Evolutionary conservation across 2,113 vertebrate species (phyloP), one percentile per base, ranked within the genome.

Genomic region (Sula dactylatra): DNA sequence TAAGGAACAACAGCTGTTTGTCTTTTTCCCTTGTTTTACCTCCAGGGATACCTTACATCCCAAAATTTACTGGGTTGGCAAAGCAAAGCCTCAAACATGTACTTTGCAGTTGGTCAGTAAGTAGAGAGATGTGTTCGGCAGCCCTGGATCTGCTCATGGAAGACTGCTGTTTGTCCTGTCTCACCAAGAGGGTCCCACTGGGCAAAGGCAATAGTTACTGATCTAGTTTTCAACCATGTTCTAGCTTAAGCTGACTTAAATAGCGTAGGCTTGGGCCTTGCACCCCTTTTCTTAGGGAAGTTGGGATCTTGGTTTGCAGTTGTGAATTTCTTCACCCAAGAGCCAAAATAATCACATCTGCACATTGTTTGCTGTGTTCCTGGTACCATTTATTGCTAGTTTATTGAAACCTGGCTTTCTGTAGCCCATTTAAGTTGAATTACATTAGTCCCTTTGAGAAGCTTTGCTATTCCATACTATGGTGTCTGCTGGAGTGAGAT

Each of bases 61-160:
- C 32, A 0, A 0, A 4, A 5, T 34, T 14, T 31, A 0, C 7
- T 5, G 45, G 29, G 16, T 12, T 80, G 70, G 5, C 38, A 21
- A 8, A 59, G 55, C 40, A 31, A 17, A 79, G 31, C 11, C 55
- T 13, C 38, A 34, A 11, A 24, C 1, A 0, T 0, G 4, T 8
- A 2, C 13, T 40, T 18, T 62, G 64, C 44, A 34, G 38, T 13
- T 31, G 69, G 29, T 52, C 70, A 59, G 44, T 25, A 52, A 56
- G 58, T 8, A 40, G 50, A 16, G 62, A 38, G 26, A 4, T 62
- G 69, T 40, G 32, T 47, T 25, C 5, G 7, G 45, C 72, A 89
- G 73, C 55, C 47, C 21, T 55, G 42, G 36, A 8, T 50, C n/a
- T 38, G 27, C 40, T 80, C 12, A 0, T 40, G 80, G 27, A 34